Conservation (phyloP, 2,113 vertebrate genomes). For the Sander vitreus region DNA sequence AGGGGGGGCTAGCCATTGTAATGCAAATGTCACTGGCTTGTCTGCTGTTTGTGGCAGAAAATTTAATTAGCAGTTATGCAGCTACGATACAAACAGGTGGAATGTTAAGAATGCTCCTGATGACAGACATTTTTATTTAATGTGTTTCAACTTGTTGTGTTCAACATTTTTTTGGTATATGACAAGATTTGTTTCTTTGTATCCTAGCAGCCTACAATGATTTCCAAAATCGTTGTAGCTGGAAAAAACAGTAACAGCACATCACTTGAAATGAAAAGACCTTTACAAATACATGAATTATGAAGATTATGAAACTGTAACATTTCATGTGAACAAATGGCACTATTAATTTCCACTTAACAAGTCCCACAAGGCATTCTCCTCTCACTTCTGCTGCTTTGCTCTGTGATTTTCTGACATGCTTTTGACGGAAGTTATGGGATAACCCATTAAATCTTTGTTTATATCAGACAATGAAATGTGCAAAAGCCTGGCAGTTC, state of each 20-base stretch:
- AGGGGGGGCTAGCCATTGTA: constrained; percentile 80
- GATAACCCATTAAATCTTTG: constrained; percentile 60
- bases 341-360: constrained; percentile 75
- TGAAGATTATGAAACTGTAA: constrained; percentile 50
- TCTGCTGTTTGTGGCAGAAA: constrained; percentile 87
- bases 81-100: constrained; percentile 88
- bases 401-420: constrained; percentile 70
- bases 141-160: constrained; percentile 81
- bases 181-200: constrained; percentile 67
- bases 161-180: constrained; percentile 48
- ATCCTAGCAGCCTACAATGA: constrained; percentile 67
- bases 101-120: constrained; percentile 88
- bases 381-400: constrained; percentile 51
- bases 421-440: constrained; percentile 65
- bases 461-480: constrained; percentile 49
- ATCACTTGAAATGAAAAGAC: constrained; percentile 41
- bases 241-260: constrained; percentile 26
- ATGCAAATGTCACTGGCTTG: constrained; percentile 86
- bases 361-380: constrained; percentile 73
- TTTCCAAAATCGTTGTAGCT: constrained; percentile 61
- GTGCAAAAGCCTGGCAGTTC: constrained; percentile 27
- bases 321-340: constrained; percentile 62
- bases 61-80: constrained; percentile 88
- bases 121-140: constrained; percentile 78
- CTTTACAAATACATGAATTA: constrained; percentile 58